phyloP scores from a whole-genome alignment of 53 echinoderm and acorn worm genomes.

The Henricia sp. region DNA sequence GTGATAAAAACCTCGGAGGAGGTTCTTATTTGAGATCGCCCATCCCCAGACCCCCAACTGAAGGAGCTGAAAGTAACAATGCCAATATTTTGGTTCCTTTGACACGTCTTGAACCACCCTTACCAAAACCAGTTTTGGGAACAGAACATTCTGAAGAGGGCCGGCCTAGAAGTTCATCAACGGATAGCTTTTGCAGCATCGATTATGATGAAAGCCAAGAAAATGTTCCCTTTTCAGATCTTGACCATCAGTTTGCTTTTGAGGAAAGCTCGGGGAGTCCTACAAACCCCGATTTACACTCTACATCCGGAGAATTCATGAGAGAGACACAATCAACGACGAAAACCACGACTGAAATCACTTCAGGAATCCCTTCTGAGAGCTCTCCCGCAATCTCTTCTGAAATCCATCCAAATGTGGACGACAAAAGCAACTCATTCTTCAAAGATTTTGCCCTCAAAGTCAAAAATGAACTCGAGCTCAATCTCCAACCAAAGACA shows the following conservation, averaged over 20 bases:
- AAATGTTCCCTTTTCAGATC: conserved; percentile 16
- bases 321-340: too few relatives aligned
- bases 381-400: too few relatives aligned
- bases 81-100: conserved; percentile 9
- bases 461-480: too few relatives aligned
- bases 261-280: background rate
- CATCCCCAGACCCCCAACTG: conserved; percentile 28
- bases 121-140: background rate
- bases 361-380: too few relatives aligned
- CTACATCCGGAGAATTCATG: too few relatives aligned
- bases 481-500: background rate
- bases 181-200: conserved; percentile 19
- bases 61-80: background rate
- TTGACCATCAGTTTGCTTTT: conserved; percentile 37
- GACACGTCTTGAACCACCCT: conserved; percentile 44
- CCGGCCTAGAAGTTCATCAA: background rate
- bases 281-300: too few relatives aligned
- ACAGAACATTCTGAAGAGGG: background rate
- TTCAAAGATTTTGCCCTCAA: too few relatives aligned
- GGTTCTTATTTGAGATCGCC: background rate
- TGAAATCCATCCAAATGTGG: too few relatives aligned
- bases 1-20: background rate
- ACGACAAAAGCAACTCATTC: too few relatives aligned
- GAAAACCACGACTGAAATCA: too few relatives aligned
- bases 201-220: conserved; percentile 22